Evolutionary conservation across 2,797 vertebrate genomes (phyloP).

Genomic region (Argyrosomus regius): DNA sequence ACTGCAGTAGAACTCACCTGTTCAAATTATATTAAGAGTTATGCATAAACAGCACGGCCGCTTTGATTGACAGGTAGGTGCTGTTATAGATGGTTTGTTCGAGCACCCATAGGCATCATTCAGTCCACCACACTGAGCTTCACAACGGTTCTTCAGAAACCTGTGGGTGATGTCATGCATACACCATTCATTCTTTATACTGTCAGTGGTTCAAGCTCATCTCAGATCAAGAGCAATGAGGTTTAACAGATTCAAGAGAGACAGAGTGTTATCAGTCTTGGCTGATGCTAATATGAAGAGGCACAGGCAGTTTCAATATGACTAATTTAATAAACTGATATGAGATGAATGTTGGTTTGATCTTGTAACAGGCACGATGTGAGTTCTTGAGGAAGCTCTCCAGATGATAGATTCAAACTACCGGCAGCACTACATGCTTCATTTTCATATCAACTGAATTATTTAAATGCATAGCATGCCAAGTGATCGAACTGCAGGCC

Average conservation of each 20-base stretch:
- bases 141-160: no score
- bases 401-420: slow-evolving; percentile 20
- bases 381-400: slow-evolving; percentile 10
- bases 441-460: slow-evolving; percentile 15
- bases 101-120: no score
- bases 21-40: no score
- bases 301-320: slow-evolving; percentile 22
- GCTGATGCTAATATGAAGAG: slow-evolving; percentile 23
- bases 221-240: neutral
- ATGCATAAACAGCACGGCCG: no score
- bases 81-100: no score
- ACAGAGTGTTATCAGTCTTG: slow-evolving; percentile 4
- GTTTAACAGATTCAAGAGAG: neutral
- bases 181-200: no score
- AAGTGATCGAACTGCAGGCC: neutral
- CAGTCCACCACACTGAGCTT: no score
- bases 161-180: no score
- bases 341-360: slow-evolving; percentile 34
- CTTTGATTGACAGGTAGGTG: no score
- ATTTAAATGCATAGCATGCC: slow-evolving; percentile 2
- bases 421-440: neutral
- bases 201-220: neutral
- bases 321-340: slow-evolving; percentile 49
- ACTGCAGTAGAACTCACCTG: neutral
- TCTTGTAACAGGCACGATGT: slow-evolving; percentile 4